Percentiles rank a stretch among this genome's conserved stretches.
phyloP scores from a whole-genome alignment of 2,797 vertebrate species.

The Helicolenus hilgendorfi region DNA sequence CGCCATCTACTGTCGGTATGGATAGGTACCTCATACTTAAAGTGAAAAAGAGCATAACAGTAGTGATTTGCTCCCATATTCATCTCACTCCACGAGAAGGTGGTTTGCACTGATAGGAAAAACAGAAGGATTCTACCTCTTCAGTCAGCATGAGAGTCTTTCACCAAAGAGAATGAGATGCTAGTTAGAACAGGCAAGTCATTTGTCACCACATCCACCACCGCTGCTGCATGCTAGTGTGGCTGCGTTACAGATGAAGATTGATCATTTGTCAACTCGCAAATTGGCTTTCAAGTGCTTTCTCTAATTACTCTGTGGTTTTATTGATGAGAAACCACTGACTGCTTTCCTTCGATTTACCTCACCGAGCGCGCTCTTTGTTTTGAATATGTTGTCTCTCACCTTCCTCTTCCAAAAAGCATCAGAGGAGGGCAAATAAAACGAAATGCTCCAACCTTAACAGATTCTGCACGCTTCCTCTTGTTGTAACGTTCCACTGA shows the following conservation, averaged over 20 bases:
- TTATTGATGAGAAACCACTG: slow-evolving; percentile 86
- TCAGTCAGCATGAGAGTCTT: slow-evolving; percentile 21
- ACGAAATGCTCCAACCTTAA: slow-evolving; percentile 34
- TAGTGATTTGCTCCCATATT: slow-evolving; percentile 22
- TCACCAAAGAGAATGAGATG: slow-evolving; percentile 54
- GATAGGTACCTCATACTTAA: not conserved
- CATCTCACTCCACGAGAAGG: slow-evolving; percentile 24
- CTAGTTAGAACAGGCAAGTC: slow-evolving; percentile 45
- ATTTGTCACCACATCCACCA: slow-evolving; percentile 78
- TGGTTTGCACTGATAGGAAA: slow-evolving; percentile 63
- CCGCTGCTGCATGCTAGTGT: slow-evolving; percentile 69
- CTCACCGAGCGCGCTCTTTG: slow-evolving; percentile 61
- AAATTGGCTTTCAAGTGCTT: slow-evolving; percentile 89
- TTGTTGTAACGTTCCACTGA: slow-evolving; percentile 32
- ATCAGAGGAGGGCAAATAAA: slow-evolving; percentile 23
- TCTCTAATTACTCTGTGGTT: slow-evolving; percentile 87
- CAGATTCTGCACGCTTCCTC: slow-evolving; percentile 42
- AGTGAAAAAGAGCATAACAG: slow-evolving; percentile 12
- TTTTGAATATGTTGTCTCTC: slow-evolving; percentile 63
- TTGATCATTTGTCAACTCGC: slow-evolving; percentile 88
- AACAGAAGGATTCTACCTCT: slow-evolving; percentile 29
- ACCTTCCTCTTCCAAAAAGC: slow-evolving; percentile 42
- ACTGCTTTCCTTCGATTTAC: slow-evolving; percentile 80
- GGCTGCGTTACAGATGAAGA: slow-evolving; percentile 84
- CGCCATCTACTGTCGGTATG: not conserved